These are phyloP conservation scores for Penaeus indicus DNA, from an alignment of 1,140 invertebrate genomes.

Conservation along the genomic window DNA sequence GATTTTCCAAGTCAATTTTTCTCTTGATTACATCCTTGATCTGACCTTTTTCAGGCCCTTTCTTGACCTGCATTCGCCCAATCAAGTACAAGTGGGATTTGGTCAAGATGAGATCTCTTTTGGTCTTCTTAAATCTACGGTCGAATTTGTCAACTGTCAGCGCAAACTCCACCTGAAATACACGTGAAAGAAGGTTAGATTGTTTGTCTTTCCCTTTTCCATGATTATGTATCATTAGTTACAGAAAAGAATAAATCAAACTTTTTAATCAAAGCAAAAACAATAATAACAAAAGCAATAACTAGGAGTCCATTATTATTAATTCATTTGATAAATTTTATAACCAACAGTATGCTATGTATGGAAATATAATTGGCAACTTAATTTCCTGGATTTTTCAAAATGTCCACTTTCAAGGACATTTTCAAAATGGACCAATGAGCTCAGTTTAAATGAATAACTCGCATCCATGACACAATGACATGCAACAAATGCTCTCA, in stretches of 20 bases:
- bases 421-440: not conserved
- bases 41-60: constrained; percentile 76
- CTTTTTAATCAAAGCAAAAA: too few species aligned
- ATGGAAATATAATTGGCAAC: too few species aligned
- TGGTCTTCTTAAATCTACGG: constrained; percentile 78
- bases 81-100: constrained; percentile 77
- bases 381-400: not conserved
- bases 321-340: too few species aligned
- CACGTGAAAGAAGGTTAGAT: not conserved
- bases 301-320: too few species aligned
- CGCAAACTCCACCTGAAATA: constrained; percentile 75
- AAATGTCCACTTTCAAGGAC: not conserved
- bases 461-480: not conserved
- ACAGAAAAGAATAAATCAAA: not conserved
- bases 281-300: too few species aligned
- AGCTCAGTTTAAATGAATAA: not conserved
- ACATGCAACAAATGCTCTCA: constrained; percentile 67
- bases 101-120: constrained; percentile 80
- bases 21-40: constrained; percentile 79
- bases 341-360: too few species aligned
- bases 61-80: constrained; percentile 75
- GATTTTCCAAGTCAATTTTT: constrained; percentile 76
- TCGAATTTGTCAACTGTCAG: constrained; percentile 81
- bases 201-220: not conserved
- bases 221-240: not conserved